Base-by-base conservation (phyloP, 30 jellyfish, hydroid and myxozoan species). In the Aurelia coerulea region DNA sequence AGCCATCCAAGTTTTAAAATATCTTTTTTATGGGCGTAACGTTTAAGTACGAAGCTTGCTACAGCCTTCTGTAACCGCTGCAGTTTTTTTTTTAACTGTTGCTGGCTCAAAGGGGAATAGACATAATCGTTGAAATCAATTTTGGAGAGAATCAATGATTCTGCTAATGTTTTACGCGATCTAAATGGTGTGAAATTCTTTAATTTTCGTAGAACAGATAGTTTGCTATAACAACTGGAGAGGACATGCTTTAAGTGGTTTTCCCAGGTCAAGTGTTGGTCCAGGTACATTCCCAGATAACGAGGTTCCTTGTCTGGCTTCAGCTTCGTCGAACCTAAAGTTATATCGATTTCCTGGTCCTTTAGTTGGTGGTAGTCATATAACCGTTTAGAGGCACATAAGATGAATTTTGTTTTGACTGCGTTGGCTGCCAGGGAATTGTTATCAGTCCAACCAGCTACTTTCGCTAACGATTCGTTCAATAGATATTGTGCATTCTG, bases 401-500 rank as follows among this genome's bases (percentile, higher is more conserved):
- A 73, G 16, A 80, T 81, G 63, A 63, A 80, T 65, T 80, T 80
- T 33, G 81, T 80, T 80, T 80, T 65, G 67, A 80, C 74, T 63
- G 90, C 90, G 63, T 80, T 80, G 81, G 90, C 90, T 80, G 90
- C 73, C 81, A 80, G 19, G 46, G 73, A 80, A 81, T 80, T 80
- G 63, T 63, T 73, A 80, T 63, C 90, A 80, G 90, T 63, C 90
- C 81, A 78, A 49, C 58, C 88, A 58, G 58, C 58, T 67, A 78
- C 88, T 39, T 62, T 78, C 78, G 78, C 58, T 53, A 75, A 23
- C 74, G 54, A 75, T 56, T 53, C 51, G 86, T 75, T 75, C 74
- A 51, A 74, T 4, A 37, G 4, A 37, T 4, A 1, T 37, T 37
- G 46, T 2, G 46, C 46, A 37, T 37, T 37, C 46, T 37, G 4